Percentiles rank a stretch among this genome's conserved stretches.
Evolutionary conservation across 2,113 vertebrate genomes (phyloP).

Genomic region (Synchiropus splendidus): DNA sequence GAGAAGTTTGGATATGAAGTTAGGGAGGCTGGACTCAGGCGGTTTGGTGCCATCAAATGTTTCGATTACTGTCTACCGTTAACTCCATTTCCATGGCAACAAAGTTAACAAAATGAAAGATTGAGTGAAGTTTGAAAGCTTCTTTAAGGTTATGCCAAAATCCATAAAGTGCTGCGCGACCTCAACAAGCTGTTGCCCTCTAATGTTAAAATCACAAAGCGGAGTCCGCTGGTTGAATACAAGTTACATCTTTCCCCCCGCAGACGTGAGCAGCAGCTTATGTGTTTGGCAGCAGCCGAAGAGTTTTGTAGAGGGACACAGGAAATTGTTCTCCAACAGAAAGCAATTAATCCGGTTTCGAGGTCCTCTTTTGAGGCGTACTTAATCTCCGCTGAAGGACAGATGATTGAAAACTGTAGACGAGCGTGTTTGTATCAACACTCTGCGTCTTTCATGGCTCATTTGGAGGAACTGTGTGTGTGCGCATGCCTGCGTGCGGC

Average conservation of each 20-base stretch:
- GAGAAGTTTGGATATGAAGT: too few relatives aligned
- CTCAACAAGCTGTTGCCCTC: too few relatives aligned
- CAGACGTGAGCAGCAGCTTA: constrained; percentile 12
- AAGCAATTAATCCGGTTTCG: constrained; percentile 42
- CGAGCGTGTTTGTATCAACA: constrained; percentile 8
- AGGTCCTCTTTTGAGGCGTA: constrained; percentile 32
- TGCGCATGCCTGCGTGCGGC: neutral
- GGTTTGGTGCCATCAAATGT: too few relatives aligned
- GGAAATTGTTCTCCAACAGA: constrained; percentile 41
- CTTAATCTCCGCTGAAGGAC: constrained; percentile 42
- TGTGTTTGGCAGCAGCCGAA: constrained; percentile 14
- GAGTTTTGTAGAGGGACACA: constrained; percentile 24
- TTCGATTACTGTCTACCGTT: too few relatives aligned
- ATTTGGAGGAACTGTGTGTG: neutral
- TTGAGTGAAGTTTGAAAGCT: too few relatives aligned
- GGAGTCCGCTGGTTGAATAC: too few relatives aligned
- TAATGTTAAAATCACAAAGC: too few relatives aligned
- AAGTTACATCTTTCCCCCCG: constrained; percentile 16
- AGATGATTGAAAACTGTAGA: constrained; percentile 33
- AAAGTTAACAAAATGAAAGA: too few relatives aligned
- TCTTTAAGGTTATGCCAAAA: too few relatives aligned
- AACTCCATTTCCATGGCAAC: too few relatives aligned
- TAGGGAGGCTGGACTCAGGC: too few relatives aligned
- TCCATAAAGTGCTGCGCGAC: too few relatives aligned
- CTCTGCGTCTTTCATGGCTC: constrained; percentile 4